Evolutionary conservation across 2,113 vertebrate species (phyloP).

Genomic region (Brevimyrus niger): DNA sequence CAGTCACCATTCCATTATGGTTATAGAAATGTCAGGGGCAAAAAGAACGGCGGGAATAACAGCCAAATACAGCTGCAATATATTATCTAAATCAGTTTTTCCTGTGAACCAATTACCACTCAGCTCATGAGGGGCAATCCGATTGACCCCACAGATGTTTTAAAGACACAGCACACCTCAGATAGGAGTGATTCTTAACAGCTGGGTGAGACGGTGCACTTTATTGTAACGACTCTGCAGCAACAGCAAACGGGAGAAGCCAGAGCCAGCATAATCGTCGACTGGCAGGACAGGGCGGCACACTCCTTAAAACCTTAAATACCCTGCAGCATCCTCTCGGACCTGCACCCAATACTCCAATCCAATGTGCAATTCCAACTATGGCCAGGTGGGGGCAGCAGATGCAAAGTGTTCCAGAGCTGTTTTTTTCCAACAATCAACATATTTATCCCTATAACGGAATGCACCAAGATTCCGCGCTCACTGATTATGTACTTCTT

Average conservation of each 20-base stretch:
- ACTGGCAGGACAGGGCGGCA: neutral
- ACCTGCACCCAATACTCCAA: slow-evolving; percentile 5
- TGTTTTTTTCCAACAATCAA: too few relatives aligned
- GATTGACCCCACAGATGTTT: neutral
- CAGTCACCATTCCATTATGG: neutral
- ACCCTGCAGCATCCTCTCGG: neutral
- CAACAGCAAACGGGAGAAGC: neutral
- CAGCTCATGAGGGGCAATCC: neutral
- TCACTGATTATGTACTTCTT: too few relatives aligned
- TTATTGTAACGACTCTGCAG: neutral
- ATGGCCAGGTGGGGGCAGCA: slow-evolving; percentile 31
- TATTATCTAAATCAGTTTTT: neutral
- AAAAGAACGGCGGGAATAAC: neutral
- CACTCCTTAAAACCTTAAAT: neutral
- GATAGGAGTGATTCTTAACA: neutral
- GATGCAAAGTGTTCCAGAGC: too few relatives aligned
- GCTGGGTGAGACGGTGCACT: neutral
- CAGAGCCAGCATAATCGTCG: neutral
- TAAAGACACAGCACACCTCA: neutral
- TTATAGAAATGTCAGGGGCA: neutral
- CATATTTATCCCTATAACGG: too few relatives aligned
- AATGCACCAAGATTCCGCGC: too few relatives aligned
- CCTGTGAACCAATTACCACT: neutral
- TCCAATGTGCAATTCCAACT: neutral
- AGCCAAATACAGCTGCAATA: neutral